Conservation (phyloP, 2,113 vertebrate genomes). For the Brachyhypopomus occidentalis region DNA sequence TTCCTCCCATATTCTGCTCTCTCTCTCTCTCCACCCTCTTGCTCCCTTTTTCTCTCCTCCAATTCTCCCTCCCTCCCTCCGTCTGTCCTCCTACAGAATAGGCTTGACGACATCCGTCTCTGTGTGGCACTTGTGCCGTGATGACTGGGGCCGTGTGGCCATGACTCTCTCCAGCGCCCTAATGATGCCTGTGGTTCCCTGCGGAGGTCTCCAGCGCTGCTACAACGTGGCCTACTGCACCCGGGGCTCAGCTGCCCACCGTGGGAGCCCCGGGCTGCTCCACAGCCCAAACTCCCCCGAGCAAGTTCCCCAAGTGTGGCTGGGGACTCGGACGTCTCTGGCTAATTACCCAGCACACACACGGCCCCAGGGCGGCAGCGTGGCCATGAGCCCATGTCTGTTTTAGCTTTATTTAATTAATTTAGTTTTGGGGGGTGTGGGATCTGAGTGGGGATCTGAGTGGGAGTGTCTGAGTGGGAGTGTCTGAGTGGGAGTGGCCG, state of each 20-base stretch:
- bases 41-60: not conserved
- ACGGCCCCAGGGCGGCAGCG: slow-evolving; percentile 65
- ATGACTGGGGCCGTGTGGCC: slow-evolving; percentile 35
- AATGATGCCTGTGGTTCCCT: slow-evolving; percentile 23
- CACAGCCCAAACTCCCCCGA: not conserved
- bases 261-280: too few relatives aligned
- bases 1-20: slow-evolving; percentile 6
- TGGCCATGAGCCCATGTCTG: slow-evolving; percentile 38
- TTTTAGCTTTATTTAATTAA: slow-evolving; percentile 31
- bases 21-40: not conserved
- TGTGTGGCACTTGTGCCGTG: slow-evolving; percentile 24
- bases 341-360: slow-evolving; percentile 65
- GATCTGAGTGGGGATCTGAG: too few relatives aligned
- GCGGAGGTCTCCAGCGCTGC: slow-evolving; percentile 12
- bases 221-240: not conserved
- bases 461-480: too few relatives aligned
- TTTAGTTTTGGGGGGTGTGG: slow-evolving; percentile 49
- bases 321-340: slow-evolving; percentile 45
- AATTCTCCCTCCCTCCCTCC: not conserved
- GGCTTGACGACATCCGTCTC: slow-evolving; percentile 12
- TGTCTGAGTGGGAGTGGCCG: too few relatives aligned
- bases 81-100: not conserved
- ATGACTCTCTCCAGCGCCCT: slow-evolving; percentile 38
- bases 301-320: not conserved
- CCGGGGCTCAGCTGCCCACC: not conserved